Conservation (phyloP, 2,888 invertebrate species). For the Hedya salicella region DNA sequence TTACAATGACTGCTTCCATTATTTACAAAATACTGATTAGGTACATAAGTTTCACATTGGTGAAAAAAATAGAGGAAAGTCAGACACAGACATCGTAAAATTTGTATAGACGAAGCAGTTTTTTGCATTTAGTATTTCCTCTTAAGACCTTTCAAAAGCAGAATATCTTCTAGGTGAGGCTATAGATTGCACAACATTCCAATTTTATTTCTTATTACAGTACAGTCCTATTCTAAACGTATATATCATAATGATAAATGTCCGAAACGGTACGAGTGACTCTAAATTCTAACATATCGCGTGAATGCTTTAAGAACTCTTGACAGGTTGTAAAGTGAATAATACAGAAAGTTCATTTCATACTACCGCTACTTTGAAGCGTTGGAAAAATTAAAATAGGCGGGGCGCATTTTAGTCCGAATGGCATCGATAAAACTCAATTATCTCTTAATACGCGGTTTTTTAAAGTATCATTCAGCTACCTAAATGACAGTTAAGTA, state of each 20-base stretch:
- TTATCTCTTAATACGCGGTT: no score
- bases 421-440: not conserved
- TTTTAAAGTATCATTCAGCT: no score
- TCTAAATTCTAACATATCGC: constrained; percentile 23
- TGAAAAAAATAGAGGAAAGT: no score
- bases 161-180: constrained; percentile 3
- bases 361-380: not conserved
- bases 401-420: not conserved
- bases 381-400: not conserved
- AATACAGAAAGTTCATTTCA: constrained; percentile 19
- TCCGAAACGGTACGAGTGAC: constrained; percentile 13
- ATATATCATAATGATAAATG: constrained; percentile 36
- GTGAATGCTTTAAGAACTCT: constrained; percentile 19
- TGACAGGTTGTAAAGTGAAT: constrained; percentile 14
- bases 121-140: no score
- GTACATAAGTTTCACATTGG: no score
- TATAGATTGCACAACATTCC: constrained; percentile 19
- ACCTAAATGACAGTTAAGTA: no score
- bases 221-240: constrained; percentile 1
- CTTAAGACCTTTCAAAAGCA: not conserved
- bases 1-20: no score
- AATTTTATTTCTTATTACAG: constrained; percentile 23
- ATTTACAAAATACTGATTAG: no score
- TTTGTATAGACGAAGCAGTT: no score
- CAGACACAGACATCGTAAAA: no score